Evolutionary conservation across 2,888 invertebrate genomes (phyloP).

Genomic region (Dryobotodes eremita): DNA sequence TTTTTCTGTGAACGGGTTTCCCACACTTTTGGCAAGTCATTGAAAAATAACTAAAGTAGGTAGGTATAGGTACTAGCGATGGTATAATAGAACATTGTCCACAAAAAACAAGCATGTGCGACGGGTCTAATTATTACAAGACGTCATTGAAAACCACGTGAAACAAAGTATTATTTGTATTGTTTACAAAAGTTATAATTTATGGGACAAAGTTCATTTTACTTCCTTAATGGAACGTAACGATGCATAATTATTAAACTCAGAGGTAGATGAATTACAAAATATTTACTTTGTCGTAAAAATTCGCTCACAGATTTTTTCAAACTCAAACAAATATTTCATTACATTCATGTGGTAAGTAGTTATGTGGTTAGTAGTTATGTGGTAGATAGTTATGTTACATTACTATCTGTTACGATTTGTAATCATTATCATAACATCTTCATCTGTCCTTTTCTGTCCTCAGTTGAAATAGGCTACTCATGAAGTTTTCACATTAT

Average conservation of each 20-base stretch:
- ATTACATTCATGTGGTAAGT: background rate
- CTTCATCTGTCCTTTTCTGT: background rate
- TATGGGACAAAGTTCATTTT: slow-evolving; percentile 28
- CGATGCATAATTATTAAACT: background rate
- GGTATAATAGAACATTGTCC: background rate
- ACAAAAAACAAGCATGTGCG: background rate
- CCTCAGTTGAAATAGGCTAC: background rate
- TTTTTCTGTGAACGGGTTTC: background rate
- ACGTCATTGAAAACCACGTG: slow-evolving; percentile 3
- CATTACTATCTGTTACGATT: background rate
- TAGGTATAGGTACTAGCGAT: background rate
- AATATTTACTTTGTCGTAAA: background rate
- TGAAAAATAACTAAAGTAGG: background rate
- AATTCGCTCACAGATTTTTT: background rate
- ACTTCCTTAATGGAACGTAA: background rate
- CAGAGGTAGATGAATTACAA: background rate
- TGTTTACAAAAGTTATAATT: slow-evolving; percentile 5
- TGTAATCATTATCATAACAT: background rate
- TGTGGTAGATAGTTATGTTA: background rate
- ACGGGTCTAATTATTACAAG: background rate
- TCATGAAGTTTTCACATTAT: background rate
- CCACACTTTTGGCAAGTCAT: slow-evolving; percentile 36
- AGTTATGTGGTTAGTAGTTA: too few species aligned
- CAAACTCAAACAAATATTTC: background rate
- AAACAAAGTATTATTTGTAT: background rate